A percentile compares a stretch with the other conserved stretches of the same genome.
phyloP scores from a whole-genome alignment of 2,888 invertebrate species.

The Nomada ruficornis region DNA sequence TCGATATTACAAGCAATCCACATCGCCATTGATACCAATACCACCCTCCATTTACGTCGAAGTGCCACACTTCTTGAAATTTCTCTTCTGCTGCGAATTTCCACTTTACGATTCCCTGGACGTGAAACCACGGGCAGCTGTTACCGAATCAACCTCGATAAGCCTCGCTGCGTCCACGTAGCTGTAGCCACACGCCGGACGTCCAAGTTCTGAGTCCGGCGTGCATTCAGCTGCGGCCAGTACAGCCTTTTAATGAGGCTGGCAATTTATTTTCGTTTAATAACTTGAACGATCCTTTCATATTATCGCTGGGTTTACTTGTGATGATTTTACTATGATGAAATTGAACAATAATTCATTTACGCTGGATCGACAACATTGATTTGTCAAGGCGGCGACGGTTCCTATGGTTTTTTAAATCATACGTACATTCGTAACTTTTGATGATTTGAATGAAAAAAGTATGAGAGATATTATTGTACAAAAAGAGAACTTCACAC shows the following conservation, averaged over 20 bases:
- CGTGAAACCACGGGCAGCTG: conserved; percentile 87
- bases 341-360: too few relatives aligned
- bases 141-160: conserved; percentile 90
- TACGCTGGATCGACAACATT: neutral
- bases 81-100: conserved; percentile 94
- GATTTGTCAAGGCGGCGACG: neutral
- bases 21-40: conserved; percentile 95
- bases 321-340: neutral
- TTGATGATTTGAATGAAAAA: neutral
- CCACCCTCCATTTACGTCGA: conserved; percentile 95
- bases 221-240: conserved; percentile 74
- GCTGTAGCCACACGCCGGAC: conserved; percentile 87
- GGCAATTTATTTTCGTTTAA: neutral
- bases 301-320: neutral
- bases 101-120: conserved; percentile 93
- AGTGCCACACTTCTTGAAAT: conserved; percentile 93
- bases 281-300: neutral
- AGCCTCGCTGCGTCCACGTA: conserved; percentile 90
- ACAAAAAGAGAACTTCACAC: neutral
- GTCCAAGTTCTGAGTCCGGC: conserved; percentile 73
- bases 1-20: conserved; percentile 93
- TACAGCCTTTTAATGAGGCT: conserved; percentile 71
- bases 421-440: neutral
- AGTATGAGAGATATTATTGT: neutral
- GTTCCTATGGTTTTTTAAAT: neutral